Evolutionary conservation across 1,140 invertebrate genomes (phyloP), one percentile per base, ranked within the genome.

Genomic region (Melanaphis sacchari): DNA sequence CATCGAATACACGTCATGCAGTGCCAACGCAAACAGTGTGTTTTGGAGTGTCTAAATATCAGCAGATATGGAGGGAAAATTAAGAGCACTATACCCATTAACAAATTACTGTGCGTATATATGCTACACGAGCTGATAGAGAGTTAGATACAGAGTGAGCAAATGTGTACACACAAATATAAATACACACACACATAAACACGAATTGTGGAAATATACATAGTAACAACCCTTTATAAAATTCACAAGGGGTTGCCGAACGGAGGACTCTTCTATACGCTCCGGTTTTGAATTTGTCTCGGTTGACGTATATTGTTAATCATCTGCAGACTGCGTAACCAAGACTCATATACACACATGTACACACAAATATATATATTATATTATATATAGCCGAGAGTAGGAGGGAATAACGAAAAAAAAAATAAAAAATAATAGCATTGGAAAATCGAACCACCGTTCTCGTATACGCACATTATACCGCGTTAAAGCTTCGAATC

Each of bases 231-330:
- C 90, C 90, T 92, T 49, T 92, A 66, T 46, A 41, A 76, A 91
- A 91, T 91, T 26, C 41, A 49, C 90, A 11, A 38, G 49, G 66
- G 90, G 90, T 46, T n/a, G 43, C 24, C 59, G 66, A 26, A 49
- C 41, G 21, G 41, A 43, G 59, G 36, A 31, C 46, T 52, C 46
- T 54, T 54, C 49, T 52, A 31, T 49, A 31, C 88, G 49, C 38
- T 90, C 89, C 43, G 90, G 90, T 92, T 92, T 46, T 92, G 66
- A 92, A 82, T 92, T 92, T 49, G 59, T 92, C 90, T 76, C 90
- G 76, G 59, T 24, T 54, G 90, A 92, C 90, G 46, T 82, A 81
- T 38, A 76, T n/a, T 66, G 90, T 91, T 91, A 91, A 91, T 91
- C 90, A 91, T 76, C 43, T 76, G 90, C 38, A 76, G 54, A 91